These are phyloP conservation scores for Octopus bimaculoides DNA, from an alignment of 1,140 invertebrate genomes.

Conservation along the genomic window DNA sequence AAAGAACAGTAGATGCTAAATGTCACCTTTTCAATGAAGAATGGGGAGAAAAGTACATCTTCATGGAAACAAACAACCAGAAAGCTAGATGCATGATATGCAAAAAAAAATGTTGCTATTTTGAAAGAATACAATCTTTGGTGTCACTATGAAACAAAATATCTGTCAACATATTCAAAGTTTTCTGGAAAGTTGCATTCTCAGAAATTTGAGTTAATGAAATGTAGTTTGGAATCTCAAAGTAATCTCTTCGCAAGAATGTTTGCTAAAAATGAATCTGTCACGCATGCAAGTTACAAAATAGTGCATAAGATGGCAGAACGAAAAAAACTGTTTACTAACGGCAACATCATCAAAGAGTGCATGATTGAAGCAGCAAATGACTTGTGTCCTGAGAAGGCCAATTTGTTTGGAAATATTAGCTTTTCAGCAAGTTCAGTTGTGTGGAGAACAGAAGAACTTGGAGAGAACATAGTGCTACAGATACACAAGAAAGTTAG, in stretches of 20 bases:
- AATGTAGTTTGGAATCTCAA: too few relatives aligned
- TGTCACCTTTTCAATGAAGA: neutral
- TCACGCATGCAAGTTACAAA: neutral
- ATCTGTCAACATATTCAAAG: neutral
- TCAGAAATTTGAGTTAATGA: neutral
- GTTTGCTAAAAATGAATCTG: neutral
- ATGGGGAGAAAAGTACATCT: neutral
- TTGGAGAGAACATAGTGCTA: neutral
- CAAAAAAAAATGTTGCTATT: too few relatives aligned
- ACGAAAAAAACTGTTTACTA: neutral
- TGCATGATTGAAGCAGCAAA: neutral
- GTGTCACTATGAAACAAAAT: constrained; percentile 1
- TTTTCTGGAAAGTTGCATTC: neutral
- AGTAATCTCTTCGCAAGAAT: neutral
- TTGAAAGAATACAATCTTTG: neutral
- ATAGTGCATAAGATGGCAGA: neutral
- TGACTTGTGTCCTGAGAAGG: neutral
- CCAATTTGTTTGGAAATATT: neutral
- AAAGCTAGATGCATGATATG: neutral
- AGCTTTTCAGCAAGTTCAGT: neutral
- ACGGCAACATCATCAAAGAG: neutral
- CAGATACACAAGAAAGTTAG: neutral
- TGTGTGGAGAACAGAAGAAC: neutral
- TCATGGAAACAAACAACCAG: neutral
- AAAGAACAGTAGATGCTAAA: neutral